These are phyloP conservation scores for Drosophila ohnishii DNA, from an alignment of 1,140 invertebrate species.

Conservation along the genomic window DNA sequence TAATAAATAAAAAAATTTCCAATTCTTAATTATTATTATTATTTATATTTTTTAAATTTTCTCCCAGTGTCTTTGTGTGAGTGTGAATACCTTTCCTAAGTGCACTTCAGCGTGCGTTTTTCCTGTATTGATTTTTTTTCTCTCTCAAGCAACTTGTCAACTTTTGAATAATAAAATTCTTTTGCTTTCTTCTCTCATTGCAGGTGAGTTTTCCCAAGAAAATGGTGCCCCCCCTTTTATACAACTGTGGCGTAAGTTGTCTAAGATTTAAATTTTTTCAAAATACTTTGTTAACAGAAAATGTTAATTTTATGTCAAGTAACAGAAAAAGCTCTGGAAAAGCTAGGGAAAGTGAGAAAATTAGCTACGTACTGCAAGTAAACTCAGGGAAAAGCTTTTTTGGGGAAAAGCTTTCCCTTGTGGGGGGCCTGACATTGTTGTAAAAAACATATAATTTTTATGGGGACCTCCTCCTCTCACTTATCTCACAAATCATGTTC, in stretches of 20 bases:
- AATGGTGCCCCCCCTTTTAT: conserved; percentile 2
- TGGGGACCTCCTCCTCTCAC: neutral
- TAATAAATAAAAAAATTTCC: neutral
- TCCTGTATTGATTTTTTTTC: conserved; percentile 39
- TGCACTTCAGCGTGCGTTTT: conserved; percentile 49
- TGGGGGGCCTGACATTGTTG: neutral
- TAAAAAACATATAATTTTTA: conserved; percentile 1
- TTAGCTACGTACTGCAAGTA: neutral
- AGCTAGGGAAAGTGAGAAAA: conserved; percentile 38
- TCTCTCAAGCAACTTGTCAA: conserved; percentile 24
- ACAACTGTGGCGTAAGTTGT: conserved; percentile 48
- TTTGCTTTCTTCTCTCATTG: conserved; percentile 40
- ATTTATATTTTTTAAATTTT: neutral
- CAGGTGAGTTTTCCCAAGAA: conserved; percentile 67
- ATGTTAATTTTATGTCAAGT: conserved; percentile 16
- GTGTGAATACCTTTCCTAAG: conserved; percentile 46
- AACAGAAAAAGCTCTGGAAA: conserved; percentile 22
- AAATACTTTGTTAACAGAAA: conserved; percentile 10
- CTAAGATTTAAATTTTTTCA: conserved; percentile 17
- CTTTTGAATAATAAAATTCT: conserved; percentile 34
- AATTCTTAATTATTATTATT: neutral
- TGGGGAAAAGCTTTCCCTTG: neutral
- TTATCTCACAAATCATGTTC: conserved; percentile 43
- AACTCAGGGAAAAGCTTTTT: conserved; percentile 5
- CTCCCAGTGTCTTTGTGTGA: conserved; percentile 7